Evolutionary conservation across 1,140 invertebrate genomes (phyloP).

Genomic region (Antheraea pernyi): DNA sequence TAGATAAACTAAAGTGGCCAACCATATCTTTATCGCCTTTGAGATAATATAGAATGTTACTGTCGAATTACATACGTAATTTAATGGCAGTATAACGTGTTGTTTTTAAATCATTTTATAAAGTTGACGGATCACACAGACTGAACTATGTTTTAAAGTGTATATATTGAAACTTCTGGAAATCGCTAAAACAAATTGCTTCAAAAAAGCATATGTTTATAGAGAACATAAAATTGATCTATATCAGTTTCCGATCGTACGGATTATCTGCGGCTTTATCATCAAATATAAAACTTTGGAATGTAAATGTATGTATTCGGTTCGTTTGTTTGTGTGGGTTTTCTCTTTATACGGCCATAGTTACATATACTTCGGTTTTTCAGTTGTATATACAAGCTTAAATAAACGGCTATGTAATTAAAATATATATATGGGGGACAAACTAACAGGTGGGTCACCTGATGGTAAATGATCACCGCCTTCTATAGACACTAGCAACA

Average conservation of each 20-base stretch:
- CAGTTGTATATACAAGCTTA: no score
- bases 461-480: no score
- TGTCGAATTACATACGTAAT: not conserved
- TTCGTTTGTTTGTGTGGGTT: no score
- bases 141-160: conserved; percentile 9
- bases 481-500: no score
- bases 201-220: conserved; percentile 23
- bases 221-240: conserved; percentile 19
- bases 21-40: not conserved
- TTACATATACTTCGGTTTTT: no score
- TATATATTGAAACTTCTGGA: conserved; percentile 13
- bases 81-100: not conserved
- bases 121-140: not conserved
- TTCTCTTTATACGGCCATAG: no score
- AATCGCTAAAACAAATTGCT: conserved; percentile 24
- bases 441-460: no score
- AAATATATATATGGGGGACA: no score
- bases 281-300: not conserved
- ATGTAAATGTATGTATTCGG: not conserved
- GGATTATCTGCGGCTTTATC: not conserved
- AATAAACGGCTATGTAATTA: not conserved
- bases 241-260: conserved; percentile 14
- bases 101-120: not conserved
- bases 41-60: not conserved
- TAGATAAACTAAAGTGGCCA: not conserved